Conservation (phyloP, 2,888 invertebrate species). For the Stenodera caucasica region DNA sequence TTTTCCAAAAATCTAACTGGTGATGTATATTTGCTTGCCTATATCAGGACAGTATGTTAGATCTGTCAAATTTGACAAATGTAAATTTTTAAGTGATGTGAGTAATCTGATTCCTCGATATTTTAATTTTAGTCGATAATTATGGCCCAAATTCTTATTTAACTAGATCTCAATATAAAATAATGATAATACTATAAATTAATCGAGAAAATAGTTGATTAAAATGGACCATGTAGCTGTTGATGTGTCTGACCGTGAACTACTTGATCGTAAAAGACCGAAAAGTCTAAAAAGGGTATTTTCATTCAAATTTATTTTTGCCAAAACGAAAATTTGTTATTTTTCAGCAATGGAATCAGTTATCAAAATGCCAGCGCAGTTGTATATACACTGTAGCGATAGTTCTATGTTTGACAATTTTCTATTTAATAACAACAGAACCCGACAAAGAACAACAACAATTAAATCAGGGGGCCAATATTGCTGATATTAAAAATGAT, state of each 20-base stretch:
- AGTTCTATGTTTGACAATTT: slow-evolving; percentile 61
- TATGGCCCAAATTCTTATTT: not conserved
- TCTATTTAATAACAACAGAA: slow-evolving; percentile 63
- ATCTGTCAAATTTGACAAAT: not conserved
- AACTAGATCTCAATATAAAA: not conserved
- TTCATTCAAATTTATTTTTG: not conserved
- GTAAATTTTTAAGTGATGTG: not conserved
- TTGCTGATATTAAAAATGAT: slow-evolving; percentile 35
- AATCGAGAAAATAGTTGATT: not conserved
- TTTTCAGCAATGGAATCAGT: slow-evolving; percentile 82
- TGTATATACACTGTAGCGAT: slow-evolving; percentile 67
- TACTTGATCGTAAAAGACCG: slow-evolving; percentile 34
- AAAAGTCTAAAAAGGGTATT: slow-evolving; percentile 43
- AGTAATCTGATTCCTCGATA: not conserved
- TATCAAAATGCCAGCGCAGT: slow-evolving; percentile 81
- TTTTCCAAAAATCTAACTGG: not conserved
- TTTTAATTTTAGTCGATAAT: not conserved
- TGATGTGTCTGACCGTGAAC: slow-evolving; percentile 31
- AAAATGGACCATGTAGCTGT: slow-evolving; percentile 39
- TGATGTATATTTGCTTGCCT: not conserved
- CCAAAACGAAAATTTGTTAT: slow-evolving; percentile 7
- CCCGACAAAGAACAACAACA: slow-evolving; percentile 38
- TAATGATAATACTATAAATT: not conserved
- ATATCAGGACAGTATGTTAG: not conserved
- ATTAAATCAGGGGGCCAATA: slow-evolving; percentile 38